A percentile compares a stretch with the other conserved stretches of the same genome.
Evolutionary conservation across 1,140 invertebrate species (phyloP).

Genomic region (Pogonomyrmex barbatus): DNA sequence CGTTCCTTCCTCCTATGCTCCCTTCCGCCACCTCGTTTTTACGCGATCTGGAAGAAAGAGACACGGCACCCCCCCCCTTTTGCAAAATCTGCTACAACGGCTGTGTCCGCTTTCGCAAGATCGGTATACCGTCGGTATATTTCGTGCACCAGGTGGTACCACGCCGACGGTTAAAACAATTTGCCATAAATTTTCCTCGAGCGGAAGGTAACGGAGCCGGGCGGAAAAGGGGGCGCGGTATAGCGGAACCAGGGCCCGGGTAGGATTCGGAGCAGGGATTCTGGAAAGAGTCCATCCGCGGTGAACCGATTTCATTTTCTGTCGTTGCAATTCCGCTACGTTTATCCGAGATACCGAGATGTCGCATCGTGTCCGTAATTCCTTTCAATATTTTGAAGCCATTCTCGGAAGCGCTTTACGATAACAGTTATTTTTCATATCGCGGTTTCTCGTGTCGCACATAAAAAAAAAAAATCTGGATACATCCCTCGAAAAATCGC

Average conservation of each 20-base stretch:
- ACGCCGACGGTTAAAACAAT: slow-evolving; percentile 81
- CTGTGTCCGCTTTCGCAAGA: slow-evolving; percentile 63
- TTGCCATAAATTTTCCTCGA: slow-evolving; percentile 82
- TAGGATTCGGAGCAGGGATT: slow-evolving; percentile 59
- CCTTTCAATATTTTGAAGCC: background rate
- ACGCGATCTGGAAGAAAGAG: slow-evolving; percentile 55
- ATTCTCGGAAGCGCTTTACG: background rate
- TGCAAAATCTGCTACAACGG: slow-evolving; percentile 72
- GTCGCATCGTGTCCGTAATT: background rate
- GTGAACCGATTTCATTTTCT: slow-evolving; percentile 42
- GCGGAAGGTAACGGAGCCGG: slow-evolving; percentile 49
- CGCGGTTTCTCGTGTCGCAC: background rate
- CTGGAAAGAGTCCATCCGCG: slow-evolving; percentile 55
- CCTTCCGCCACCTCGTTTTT: background rate
- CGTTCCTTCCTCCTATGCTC: background rate
- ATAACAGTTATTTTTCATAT: background rate
- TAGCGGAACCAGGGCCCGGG: slow-evolving; percentile 19
- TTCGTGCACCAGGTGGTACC: slow-evolving; percentile 82
- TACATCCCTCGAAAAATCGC: background rate
- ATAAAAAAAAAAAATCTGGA: background rate
- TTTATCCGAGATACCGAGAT: slow-evolving; percentile 15
- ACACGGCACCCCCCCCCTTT: slow-evolving; percentile 25
- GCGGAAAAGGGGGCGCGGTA: slow-evolving; percentile 18
- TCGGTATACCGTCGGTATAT: slow-evolving; percentile 77
- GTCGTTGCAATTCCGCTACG: slow-evolving; percentile 26